Base-by-base conservation (phyloP, 2,888 invertebrate genomes). In the Xanthia togata region DNA sequence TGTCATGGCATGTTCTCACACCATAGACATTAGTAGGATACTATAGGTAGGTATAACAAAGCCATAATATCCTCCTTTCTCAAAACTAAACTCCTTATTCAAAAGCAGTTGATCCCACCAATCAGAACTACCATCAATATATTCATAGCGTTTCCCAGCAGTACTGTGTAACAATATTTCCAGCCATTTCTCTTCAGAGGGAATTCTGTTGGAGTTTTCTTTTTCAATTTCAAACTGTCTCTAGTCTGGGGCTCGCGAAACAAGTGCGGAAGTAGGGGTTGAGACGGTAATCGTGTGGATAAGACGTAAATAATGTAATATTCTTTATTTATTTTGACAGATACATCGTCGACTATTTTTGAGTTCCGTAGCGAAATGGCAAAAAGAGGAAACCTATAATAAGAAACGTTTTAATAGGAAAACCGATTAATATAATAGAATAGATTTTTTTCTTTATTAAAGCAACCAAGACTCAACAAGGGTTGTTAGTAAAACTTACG, bases 201-300 rank as follows among this genome's bases (percentile, higher is more conserved):
- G 84, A 88, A 87, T 85, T 87, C 86, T 80, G 85, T 86, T 83
- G 82, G 85, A 90, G 91, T 91, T 94, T 94, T 93, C 93, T 91
- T 94, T 94, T 94, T 93, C 94, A 95, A 94, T 95, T 94, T 93
- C 91, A 92, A 93, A 94, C 93, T 94, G 94, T 95, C 93, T 93
- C 93, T 87, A 82, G 89, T 87, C 89, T 88, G 81, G 84, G 73
- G 87, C 82, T 81, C 83, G 87, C 89, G 92, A 92, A 93, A 94
- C 92, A 93, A 94, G 92, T 90, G 91, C 90, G 92, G 93, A 93
- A 93, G 92, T 93, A 92, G 90, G 91, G 89, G 87, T 90, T 87
- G 44, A 57, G 80, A 77, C 14, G 73, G 62, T 38, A 57, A 60
- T 87, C 76, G 68, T 57, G 62, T 86, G 91, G 94, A 93, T 89